These are phyloP conservation scores for Magallana angulata DNA, from an alignment of 1,140 invertebrate species.

Conservation along the genomic window DNA sequence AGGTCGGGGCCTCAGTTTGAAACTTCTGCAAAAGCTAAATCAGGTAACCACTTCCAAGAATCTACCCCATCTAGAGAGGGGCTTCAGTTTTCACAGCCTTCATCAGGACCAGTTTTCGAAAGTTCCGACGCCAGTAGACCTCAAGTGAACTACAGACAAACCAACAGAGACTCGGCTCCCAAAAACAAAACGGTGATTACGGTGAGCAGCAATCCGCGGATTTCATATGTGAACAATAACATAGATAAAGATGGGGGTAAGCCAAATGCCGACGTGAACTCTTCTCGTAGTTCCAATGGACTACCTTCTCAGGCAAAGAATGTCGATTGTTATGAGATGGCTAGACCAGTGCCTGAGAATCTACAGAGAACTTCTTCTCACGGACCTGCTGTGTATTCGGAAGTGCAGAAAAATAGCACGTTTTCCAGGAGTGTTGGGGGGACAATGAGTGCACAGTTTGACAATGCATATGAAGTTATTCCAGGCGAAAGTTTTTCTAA, in stretches of 20 bases:
- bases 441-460: background rate
- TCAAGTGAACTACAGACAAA: background rate
- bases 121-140: background rate
- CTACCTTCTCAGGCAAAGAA: background rate
- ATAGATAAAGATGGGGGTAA: background rate
- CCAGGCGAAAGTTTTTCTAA: background rate
- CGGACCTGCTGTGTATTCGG: background rate
- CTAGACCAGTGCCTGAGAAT: background rate
- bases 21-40: background rate
- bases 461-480: background rate
- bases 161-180: background rate
- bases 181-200: constrained; percentile 28
- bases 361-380: background rate
- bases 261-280: background rate
- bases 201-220: background rate
- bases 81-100: background rate
- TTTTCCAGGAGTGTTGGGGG: background rate
- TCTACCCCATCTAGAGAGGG: background rate
- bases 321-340: background rate
- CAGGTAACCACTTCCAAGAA: background rate
- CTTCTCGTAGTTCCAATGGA: background rate
- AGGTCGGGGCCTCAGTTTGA: background rate
- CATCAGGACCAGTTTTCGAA: background rate
- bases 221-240: constrained; percentile 4
- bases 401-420: background rate